A percentile compares a stretch with the other conserved stretches of the same genome.
These are phyloP conservation scores for Tenualosa ilisha DNA, from an alignment of 2,797 vertebrate genomes.

Conservation along the genomic window DNA sequence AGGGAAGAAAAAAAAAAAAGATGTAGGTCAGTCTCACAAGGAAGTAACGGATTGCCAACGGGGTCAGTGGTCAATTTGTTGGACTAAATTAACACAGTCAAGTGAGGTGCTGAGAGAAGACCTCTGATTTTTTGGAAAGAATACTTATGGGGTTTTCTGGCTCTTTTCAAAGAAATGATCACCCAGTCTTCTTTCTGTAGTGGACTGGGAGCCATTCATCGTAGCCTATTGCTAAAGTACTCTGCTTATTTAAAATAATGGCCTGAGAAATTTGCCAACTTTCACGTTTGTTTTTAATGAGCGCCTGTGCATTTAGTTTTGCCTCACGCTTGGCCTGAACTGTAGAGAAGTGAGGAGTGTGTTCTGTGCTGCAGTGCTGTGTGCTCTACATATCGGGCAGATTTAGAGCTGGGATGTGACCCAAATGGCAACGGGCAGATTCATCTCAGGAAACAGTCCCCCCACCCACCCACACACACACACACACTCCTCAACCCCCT, in stretches of 20 bases:
- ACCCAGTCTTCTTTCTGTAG: neutral
- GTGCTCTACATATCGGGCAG: conserved; percentile 43
- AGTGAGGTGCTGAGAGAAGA: conserved; percentile 15
- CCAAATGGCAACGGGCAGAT: conserved; percentile 60
- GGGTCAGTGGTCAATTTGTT: conserved; percentile 19
- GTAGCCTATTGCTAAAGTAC: neutral
- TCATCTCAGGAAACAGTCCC: conserved; percentile 65
- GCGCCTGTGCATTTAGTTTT: neutral
- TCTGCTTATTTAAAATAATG: neutral
- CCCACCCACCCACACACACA: neutral
- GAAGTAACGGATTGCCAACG: conserved; percentile 10
- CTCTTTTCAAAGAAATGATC: neutral
- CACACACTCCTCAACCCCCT: conserved; percentile 13
- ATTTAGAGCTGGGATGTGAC: conserved; percentile 44
- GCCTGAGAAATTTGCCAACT: neutral
- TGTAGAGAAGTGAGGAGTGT: neutral
- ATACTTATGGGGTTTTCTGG: neutral
- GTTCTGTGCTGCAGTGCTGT: neutral
- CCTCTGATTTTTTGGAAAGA: neutral
- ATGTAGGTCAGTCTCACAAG: neutral
- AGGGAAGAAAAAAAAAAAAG: neutral
- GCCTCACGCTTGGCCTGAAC: neutral
- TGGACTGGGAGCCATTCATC: neutral
- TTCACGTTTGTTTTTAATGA: conserved; percentile 4
- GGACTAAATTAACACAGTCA: neutral